Conservation (phyloP, 2,113 vertebrate species). For the Propithecus coquereli region DNA sequence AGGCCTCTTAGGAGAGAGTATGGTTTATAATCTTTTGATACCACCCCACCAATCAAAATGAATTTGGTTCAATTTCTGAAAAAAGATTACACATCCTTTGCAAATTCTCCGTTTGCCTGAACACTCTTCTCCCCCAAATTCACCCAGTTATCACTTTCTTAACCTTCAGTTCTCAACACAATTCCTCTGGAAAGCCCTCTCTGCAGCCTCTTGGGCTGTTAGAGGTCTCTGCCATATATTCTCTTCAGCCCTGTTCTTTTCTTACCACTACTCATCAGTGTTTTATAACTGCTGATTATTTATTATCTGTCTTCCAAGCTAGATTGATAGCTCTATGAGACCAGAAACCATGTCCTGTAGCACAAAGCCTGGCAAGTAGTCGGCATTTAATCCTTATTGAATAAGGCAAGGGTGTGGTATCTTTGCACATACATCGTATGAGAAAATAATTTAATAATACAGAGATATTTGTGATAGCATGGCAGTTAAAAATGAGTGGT, state of each 20-base stretch:
- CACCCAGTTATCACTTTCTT: neutral
- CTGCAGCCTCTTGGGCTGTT: neutral
- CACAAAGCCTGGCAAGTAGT: neutral
- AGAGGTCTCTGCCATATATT: neutral
- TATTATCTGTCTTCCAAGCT: neutral
- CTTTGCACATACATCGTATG: neutral
- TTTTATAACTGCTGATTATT: neutral
- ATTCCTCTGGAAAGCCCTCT: neutral
- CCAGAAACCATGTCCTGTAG: neutral
- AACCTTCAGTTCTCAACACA: neutral
- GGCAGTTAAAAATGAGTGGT: neutral
- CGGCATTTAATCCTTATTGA: neutral
- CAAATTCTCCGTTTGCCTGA: neutral
- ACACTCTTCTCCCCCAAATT: neutral
- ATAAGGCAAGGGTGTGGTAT: neutral
- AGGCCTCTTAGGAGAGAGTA: neutral
- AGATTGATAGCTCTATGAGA: neutral
- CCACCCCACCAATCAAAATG: neutral
- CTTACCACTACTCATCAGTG: neutral
- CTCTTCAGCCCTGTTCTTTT: neutral
- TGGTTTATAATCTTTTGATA: neutral
- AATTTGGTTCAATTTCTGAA: slow-evolving; percentile 1
- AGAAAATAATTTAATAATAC: slow-evolving; percentile 8
- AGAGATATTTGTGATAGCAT: neutral
- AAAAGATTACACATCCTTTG: neutral